Evolutionary conservation across 2,888 invertebrate species (phyloP), one percentile per base, ranked within the genome.

Genomic region (Xanthia togata): DNA sequence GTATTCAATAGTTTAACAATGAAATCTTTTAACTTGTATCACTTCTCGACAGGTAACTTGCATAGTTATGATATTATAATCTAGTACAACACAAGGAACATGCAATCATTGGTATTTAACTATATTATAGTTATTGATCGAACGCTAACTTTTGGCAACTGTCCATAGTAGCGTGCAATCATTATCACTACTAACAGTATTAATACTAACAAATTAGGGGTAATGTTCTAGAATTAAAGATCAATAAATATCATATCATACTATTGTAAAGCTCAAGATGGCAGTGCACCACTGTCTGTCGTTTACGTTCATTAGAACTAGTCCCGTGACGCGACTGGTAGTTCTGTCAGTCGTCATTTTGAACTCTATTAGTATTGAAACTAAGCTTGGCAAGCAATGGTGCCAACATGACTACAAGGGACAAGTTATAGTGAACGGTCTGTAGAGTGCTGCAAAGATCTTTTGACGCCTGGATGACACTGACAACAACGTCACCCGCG

Each of bases 1-100:
- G 8, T 65, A 12, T 26, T 44, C 44, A 44, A 26, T 12, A 44
- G 26, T 26, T 44, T 64, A 44, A 44, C 26, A 44, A 44, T 31
- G 12, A 8, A 44, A 65, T 47, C 4, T 47, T 41, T 65, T 31
- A 31, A 31, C 23, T 67, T 31, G 44, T 2, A 14, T 31, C 4
- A 31, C 14, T 26, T 31, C 23, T 72, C n/a, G 41, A 53, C 31
- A 20, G 73, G 73, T 55, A 72, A 72, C 53, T 69, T 17, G 31
- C 23, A 17, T 23, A 31, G 4, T 26, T 20, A 67, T 23, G 11
- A 38, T 17, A 55, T n/a, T 14, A n/a, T 14, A 26, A 35, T 35
- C 17, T 23, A 55, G n/a, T 20, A 73, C 35, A 57, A 41, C 31
- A 62, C 47, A 62, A 59, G 20, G n/a, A 31, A 74, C 47, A 47